Evolutionary conservation across 2,888 invertebrate species (phyloP), one percentile per base, ranked within the genome.

Genomic region (Amphipyra tragopoginis): DNA sequence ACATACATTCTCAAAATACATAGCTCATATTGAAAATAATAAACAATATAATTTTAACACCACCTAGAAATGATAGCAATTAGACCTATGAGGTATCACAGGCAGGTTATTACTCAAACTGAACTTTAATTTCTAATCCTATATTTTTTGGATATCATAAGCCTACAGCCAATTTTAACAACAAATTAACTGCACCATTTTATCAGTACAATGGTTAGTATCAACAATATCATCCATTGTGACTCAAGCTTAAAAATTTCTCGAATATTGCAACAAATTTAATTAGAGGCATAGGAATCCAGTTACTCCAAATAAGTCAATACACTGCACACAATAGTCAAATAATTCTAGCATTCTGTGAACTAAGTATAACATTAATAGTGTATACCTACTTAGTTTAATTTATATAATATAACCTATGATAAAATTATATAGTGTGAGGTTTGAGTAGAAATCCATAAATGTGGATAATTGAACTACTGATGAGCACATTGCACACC

Each of bases 401-500:
- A 77, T 83, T 85, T 86, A 85, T 81, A 88, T 87, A 87, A 86
- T 78, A 85, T 87, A 91, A 93, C 84, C 90, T 93, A 93, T 86
- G 75, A 88, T 89, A 90, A 90, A 89, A 90, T 87, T 88, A 90
- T 82, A 89, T 85, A 84, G 83, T 86, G 84, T 92, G 92, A 93
- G 90, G 91, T 92, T 86, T 86, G 87, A 89, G 88, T 91, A 88
- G 78, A 87, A 88, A 88, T 88, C 85, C 87, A 84, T 81, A 76
- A 74, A 65, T 65, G 72, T 75, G 81, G 86, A 81, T 68, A 86
- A 92, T 92, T 92, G 79, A 87, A 89, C 95, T 96, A 98, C 95
- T 98, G 97, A 88, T 97, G 97, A 81, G 97, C 97, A 93, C 98
- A 98, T 90, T 97, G 97, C 77, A 98, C 96, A 62, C 96, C 95